Evolutionary conservation across 2,888 invertebrate species (phyloP).

Genomic region (Clivina fossor): DNA sequence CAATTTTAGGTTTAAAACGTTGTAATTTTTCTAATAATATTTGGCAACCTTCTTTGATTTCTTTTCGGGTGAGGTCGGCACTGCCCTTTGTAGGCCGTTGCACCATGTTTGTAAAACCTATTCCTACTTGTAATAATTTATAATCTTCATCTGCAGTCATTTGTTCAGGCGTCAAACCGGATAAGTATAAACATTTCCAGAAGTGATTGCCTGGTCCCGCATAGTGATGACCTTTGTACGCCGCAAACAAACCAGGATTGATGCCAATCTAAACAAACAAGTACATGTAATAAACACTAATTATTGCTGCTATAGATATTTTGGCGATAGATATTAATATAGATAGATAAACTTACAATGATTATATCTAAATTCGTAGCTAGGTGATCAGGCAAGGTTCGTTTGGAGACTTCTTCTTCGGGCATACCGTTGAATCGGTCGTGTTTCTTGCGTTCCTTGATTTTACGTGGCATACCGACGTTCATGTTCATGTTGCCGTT

Average conservation of each 20-base stretch:
- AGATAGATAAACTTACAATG: slow-evolving; percentile 77
- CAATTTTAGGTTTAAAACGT: slow-evolving; percentile 93
- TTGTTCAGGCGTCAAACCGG: slow-evolving; percentile 91
- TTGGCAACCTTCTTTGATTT: slow-evolving; percentile 91
- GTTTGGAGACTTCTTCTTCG: slow-evolving; percentile 92
- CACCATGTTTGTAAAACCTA: slow-evolving; percentile 98
- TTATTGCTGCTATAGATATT: no score
- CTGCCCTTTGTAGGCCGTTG: slow-evolving; percentile 93
- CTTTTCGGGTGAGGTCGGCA: slow-evolving; percentile 90
- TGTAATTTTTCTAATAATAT: slow-evolving; percentile 86
- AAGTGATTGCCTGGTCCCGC: slow-evolving; percentile 99
- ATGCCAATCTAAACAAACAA: slow-evolving; percentile 82
- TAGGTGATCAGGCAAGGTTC: slow-evolving; percentile 93
- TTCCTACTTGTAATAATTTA: slow-evolving; percentile 88
- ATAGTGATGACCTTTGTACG: slow-evolving; percentile 98
- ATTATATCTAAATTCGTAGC: slow-evolving; percentile 94
- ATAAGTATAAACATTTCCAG: slow-evolving; percentile 96
- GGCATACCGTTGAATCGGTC: slow-evolving; percentile 96
- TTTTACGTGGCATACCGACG: slow-evolving; percentile 57
- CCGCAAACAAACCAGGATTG: slow-evolving; percentile 96
- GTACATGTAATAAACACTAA: slow-evolving; percentile 1
- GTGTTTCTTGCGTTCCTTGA: slow-evolving; percentile 89
- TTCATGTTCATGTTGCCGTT: slow-evolving; percentile 58
- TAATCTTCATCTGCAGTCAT: slow-evolving; percentile 97
- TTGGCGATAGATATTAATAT: slow-evolving; percentile 43